Conservation (phyloP, 2,113 vertebrate species). For the Corythornis vintsioides region DNA sequence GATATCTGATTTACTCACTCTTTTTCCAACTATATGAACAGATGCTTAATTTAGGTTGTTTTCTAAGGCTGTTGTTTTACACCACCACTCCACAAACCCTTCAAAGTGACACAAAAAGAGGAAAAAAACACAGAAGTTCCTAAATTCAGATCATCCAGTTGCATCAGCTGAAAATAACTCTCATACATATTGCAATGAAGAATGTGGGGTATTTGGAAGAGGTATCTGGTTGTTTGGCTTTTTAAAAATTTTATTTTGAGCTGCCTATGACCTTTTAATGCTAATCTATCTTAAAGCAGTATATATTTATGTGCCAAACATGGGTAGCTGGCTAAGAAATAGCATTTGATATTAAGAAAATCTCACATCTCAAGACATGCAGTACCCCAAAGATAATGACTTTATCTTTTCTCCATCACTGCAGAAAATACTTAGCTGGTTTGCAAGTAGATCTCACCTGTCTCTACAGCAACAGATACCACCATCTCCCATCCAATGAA, state of each 20-base stretch:
- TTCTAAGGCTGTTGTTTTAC: neutral
- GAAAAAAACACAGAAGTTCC: conserved; percentile 39
- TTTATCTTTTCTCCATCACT: neutral
- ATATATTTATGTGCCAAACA: neutral
- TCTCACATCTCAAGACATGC: neutral
- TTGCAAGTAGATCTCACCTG: neutral
- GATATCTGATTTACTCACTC: neutral
- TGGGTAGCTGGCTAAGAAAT: neutral
- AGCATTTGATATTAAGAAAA: neutral
- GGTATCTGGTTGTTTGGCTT: neutral
- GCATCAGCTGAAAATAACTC: conserved; percentile 33
- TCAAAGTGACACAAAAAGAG: neutral
- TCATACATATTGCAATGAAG: neutral
- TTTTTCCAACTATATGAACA: neutral
- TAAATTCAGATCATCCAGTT: conserved; percentile 13
- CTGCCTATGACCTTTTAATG: neutral
- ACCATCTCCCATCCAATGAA: neutral
- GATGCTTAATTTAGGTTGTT: neutral
- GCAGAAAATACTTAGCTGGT: neutral
- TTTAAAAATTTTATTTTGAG: neutral
- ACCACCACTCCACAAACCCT: neutral
- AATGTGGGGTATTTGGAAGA: neutral
- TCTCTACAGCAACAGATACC: neutral
- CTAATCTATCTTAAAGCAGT: neutral
- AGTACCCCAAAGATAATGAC: neutral